Evolutionary conservation across 2,113 vertebrate species (phyloP), one percentile per base, ranked within the genome.

Genomic region (Oreochromis niloticus): DNA sequence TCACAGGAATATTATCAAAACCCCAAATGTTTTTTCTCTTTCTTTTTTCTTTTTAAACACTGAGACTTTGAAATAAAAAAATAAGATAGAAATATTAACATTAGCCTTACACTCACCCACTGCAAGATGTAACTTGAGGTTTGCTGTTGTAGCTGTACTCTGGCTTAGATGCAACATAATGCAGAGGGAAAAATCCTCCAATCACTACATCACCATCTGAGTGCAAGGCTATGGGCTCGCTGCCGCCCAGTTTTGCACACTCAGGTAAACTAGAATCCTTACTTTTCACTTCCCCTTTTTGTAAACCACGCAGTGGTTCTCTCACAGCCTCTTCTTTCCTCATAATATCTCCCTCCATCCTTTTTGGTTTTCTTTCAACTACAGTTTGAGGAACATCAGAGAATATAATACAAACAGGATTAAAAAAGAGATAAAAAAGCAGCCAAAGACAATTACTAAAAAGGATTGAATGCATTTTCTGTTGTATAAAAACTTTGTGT

Each of bases 161-260:
- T 30, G 80, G 90, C 36, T 92, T 46, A 16, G 89, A 39, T 4
- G 91, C 89, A 4, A 85, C 39, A 63, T 55, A 93, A 55, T 97
- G 96, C 79, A 97, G 43, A 27, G 96, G 96, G 55, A 97, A 97
- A 50, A 96, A 46, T 3, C 95, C 96, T 73, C 96, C 96, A 36
- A 97, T 95, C n/a, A 95, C 83, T 87, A 96, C 55, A 82, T 96
- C 93, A 7, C 96, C 96, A 13, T 89, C 88, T 2, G 46, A 63
- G 52, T 94, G 85, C 43, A 96, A 80, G 19, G 88, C 88, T n/a
- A 90, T 46, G 24, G 83, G 80, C 43, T 93, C 68, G 50, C 86
- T 88, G 52, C 93, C 80, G 27, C 46, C 46, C n/a, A 94, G 11
- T 80, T 81, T 93, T 71, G 80, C 61, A 86, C 96, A 97, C 2